Percentiles rank a stretch among this genome's conserved stretches.
These are phyloP conservation scores for Cydia amplana DNA, from an alignment of 1,140 invertebrate genomes.

Conservation along the genomic window DNA sequence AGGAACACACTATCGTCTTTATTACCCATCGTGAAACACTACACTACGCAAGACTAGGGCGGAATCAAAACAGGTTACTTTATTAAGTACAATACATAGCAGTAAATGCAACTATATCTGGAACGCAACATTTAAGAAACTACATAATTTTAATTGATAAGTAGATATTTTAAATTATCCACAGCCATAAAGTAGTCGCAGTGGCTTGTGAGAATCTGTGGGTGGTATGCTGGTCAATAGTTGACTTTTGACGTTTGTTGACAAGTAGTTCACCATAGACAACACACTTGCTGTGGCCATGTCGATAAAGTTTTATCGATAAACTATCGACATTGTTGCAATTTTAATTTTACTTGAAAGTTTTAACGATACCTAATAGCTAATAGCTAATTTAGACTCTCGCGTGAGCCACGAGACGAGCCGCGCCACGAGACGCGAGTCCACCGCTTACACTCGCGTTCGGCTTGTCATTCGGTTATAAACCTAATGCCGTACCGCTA, in stretches of 20 bases:
- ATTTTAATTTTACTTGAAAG: too few species aligned
- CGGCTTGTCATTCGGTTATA: too few species aligned
- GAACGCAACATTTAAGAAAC: neutral
- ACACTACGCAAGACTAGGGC: constrained; percentile 5
- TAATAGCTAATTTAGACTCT: too few species aligned
- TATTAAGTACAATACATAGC: constrained; percentile 60
- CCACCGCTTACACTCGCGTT: too few species aligned
- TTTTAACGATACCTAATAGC: too few species aligned
- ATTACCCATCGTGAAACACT: constrained; percentile 54
- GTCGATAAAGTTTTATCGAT: too few species aligned
- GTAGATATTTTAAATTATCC: neutral
- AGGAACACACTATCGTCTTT: constrained; percentile 56
- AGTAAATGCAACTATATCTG: constrained; percentile 36
- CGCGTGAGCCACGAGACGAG: too few species aligned
- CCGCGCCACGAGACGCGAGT: too few species aligned
- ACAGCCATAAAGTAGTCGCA: neutral
- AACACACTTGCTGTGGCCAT: neutral
- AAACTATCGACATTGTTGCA: too few species aligned
- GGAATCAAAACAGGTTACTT: constrained; percentile 34
- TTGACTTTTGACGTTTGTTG: constrained; percentile 7
- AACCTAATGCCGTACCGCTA: too few species aligned
- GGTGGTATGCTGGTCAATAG: neutral
- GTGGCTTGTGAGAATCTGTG: neutral
- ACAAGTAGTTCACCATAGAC: neutral
- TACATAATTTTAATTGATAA: constrained; percentile 14